phyloP scores from a whole-genome alignment of 1,140 invertebrate species.

The Aphaenogaster floridana region DNA sequence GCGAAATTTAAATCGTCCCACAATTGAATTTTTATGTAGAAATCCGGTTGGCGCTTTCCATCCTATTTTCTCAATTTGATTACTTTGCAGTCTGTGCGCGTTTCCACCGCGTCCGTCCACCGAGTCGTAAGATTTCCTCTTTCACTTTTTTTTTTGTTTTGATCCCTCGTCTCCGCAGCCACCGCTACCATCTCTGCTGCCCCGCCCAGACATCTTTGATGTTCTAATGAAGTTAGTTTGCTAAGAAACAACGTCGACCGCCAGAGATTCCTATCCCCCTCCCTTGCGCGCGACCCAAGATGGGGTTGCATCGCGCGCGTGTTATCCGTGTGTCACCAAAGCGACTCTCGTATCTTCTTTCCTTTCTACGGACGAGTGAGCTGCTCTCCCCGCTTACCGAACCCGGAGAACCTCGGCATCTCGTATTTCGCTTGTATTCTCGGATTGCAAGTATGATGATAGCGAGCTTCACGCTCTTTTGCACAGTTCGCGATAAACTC shows the following conservation, averaged over 20 bases:
- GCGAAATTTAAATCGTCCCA: slow-evolving; percentile 42
- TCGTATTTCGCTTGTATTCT: slow-evolving; percentile 52
- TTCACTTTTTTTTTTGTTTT: slow-evolving; percentile 33
- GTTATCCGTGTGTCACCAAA: slow-evolving; percentile 36
- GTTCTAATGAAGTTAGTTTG: slow-evolving; percentile 75
- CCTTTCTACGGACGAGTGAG: neutral
- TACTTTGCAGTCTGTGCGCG: slow-evolving; percentile 13
- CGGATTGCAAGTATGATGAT: slow-evolving; percentile 31
- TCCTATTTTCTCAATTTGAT: slow-evolving; percentile 22
- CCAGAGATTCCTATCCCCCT: slow-evolving; percentile 11
- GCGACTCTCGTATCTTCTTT: slow-evolving; percentile 30
- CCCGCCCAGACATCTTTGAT: slow-evolving; percentile 73
- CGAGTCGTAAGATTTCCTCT: slow-evolving; percentile 10
- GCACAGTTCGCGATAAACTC: slow-evolving; percentile 38
- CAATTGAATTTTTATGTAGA: slow-evolving; percentile 45
- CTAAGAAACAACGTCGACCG: slow-evolving; percentile 72
- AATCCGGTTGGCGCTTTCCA: neutral
- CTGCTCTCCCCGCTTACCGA: neutral
- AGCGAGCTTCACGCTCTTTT: slow-evolving; percentile 25
- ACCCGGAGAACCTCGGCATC: neutral
- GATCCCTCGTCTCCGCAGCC: neutral
- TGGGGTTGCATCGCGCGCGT: neutral
- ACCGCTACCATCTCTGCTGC: slow-evolving; percentile 23
- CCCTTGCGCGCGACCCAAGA: neutral
- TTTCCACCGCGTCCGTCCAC: neutral